These are phyloP conservation scores for Apotomis betuletana DNA, from an alignment of 2,888 invertebrate species.

Conservation along the genomic window DNA sequence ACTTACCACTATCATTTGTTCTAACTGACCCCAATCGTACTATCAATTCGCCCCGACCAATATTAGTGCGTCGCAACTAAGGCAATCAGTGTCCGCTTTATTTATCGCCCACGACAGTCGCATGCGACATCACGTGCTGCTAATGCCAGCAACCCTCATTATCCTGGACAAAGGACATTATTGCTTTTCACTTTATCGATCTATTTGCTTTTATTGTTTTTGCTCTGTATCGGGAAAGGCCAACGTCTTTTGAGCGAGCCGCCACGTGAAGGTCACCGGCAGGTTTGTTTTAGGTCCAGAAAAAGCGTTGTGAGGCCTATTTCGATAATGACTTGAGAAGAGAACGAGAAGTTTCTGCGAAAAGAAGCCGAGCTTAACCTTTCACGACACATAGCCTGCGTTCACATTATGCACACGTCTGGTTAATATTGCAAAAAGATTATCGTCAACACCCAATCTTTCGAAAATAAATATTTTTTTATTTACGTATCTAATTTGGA, in stretches of 20 bases:
- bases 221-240: conserved; percentile 11
- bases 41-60: conserved; percentile 21
- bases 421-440: too few species aligned
- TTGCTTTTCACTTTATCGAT: conserved; percentile 51
- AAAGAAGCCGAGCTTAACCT: too few species aligned
- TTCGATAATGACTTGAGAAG: too few species aligned
- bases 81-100: conserved; percentile 54
- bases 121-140: conserved; percentile 71
- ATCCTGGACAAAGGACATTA: conserved; percentile 49
- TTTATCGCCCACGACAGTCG: conserved; percentile 56
- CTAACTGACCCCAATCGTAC: conserved; percentile 14
- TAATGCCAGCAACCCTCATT: conserved; percentile 61
- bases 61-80: conserved; percentile 47
- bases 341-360: too few species aligned
- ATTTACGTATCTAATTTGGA: too few species aligned
- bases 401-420: too few species aligned
- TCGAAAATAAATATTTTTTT: too few species aligned
- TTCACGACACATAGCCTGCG: too few species aligned
- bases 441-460: too few species aligned
- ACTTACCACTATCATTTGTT: conserved; percentile 12
- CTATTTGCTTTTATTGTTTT: conserved; percentile 49
- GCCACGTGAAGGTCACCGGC: neutral
- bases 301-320: neutral
- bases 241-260: conserved; percentile 11
- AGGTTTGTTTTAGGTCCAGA: neutral